Conservation (phyloP, 92 coral and sea anemone species). For the Porites evermanni region DNA sequence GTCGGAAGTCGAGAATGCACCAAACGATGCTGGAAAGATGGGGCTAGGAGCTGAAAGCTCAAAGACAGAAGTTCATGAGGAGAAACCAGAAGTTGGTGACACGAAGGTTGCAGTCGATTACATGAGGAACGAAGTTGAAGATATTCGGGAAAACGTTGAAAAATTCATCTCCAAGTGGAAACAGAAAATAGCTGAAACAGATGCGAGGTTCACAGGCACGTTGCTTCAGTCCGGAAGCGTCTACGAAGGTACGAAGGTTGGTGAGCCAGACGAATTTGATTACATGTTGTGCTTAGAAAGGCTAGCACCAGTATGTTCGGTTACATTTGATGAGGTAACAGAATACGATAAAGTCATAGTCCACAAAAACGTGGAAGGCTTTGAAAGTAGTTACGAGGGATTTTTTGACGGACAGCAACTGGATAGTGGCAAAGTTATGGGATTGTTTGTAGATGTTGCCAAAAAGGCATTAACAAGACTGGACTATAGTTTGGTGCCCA, state of each 20-base stretch:
- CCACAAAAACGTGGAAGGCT: slow-evolving; percentile 15
- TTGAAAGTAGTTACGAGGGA: not conserved
- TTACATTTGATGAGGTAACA: slow-evolving; percentile 31
- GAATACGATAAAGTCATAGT: slow-evolving; percentile 22
- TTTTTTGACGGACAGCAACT: slow-evolving; percentile 44
- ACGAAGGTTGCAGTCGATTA: not conserved
- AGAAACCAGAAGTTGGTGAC: not conserved
- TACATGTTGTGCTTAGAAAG: slow-evolving; percentile 51
- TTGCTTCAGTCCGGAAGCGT: slow-evolving; percentile 53
- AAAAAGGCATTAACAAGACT: slow-evolving; percentile 36
- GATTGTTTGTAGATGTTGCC: slow-evolving; percentile 43
- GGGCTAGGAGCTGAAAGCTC: not conserved
- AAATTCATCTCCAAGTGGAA: slow-evolving; percentile 37
- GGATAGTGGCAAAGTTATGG: slow-evolving; percentile 45
- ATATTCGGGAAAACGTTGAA: slow-evolving; percentile 21
- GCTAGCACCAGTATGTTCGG: slow-evolving; percentile 31
- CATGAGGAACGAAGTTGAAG: slow-evolving; percentile 23
- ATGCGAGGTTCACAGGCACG: slow-evolving; percentile 48
- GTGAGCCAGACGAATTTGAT: slow-evolving; percentile 62
- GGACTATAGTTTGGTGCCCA: slow-evolving; percentile 3
- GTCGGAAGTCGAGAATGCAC: not conserved
- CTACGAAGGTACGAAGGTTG: slow-evolving; percentile 60
- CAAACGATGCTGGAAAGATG: not conserved
- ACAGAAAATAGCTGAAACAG: slow-evolving; percentile 47
- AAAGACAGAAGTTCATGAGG: not conserved